Evolutionary conservation across 2,113 vertebrate genomes (phyloP), one percentile per base, ranked within the genome.

Genomic region (Sitta europaea): DNA sequence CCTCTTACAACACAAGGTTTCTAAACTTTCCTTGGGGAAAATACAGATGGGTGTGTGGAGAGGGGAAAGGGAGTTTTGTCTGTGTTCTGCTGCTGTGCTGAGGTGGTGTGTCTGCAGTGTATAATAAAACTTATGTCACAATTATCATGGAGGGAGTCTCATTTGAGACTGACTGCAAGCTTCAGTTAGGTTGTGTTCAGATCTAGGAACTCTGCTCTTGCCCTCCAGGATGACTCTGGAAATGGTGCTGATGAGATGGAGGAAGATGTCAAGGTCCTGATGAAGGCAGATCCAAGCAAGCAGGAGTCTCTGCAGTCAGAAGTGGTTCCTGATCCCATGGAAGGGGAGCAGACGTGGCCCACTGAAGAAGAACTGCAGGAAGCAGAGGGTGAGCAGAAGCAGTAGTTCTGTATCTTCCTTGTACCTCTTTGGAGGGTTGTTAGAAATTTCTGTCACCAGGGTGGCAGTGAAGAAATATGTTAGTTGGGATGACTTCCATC

Each of bases 271-370:
- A 98, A 98, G 66, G 96, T 99, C 48, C 97, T 99, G 65, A 98
- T 99, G 98, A 99, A 98, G 92, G 98, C 98, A 16, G 98, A 99
- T 70, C 97, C 98, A 11, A 96, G 94, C 67, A 92, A 88, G 90
- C 99, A 99, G 94, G 98, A 99, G 92, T 98, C 98, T 78, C 97
- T 99, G 95, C 98, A 98, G 95, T 92, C 98, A 3, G 99, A 99
- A 92, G 99, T 98, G 20, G 97, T 99, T 82, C 99, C 98, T 59
- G 99, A 99, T 95, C 99, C 99, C 31, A 99, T 99, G 99, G 99
- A 99, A 14, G 99, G 99, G 43, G 99, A 99, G 74, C 99, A 99
- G 92, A 99, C 99, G 0, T 99, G 99, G 99, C 99, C 99, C 43
- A 99, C 99, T 14, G 99, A 99, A 40, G 97, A 98, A 11, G 99